Base-by-base conservation (phyloP, 2,797 vertebrate genomes). In the Helostoma temminkii region DNA sequence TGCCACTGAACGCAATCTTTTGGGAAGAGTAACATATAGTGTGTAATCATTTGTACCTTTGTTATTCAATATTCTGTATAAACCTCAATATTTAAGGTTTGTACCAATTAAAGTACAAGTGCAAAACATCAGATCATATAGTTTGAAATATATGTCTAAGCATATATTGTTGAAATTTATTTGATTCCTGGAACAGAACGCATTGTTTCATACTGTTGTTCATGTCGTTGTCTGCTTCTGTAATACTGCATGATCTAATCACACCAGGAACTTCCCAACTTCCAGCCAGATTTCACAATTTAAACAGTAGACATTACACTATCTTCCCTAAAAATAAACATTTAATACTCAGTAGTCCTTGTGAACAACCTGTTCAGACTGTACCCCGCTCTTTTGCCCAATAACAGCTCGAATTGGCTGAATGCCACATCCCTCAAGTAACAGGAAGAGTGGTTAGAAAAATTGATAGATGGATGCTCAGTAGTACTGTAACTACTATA, bases 171-270 rank as follows among this genome's bases (percentile, higher is more conserved):
- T 76, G 11, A 30, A 66, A 19, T 58, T 77, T 10, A 18, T 74
- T 71, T 71, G 48, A 62, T 60, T 69, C 22, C 18, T 28, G 47
- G 26, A 61, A 26, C 25, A 73, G 22, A 24, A 58, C 19, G 54
- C 7, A 5, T 50, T 42, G 36, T 28, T 52, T 55, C 9, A 24
- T 10, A 6, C 22, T 65, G 50, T 54, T 37, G 3, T 52, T 55
- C 3, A 14, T 57, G 19, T 55, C 74, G 25, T 76, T 32, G 48
- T 3, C 11, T 74, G 57, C 60, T 39, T 69, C 41, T 41, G 19
- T 66, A 48, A 50, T 56, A 61, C 59, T 76, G 69, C 84, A 80
- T 66, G 71, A 11, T 62, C 59, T 28, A 30, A 61, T 77, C 79
- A 76, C 77, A 87, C 74, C 61, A 62, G 70, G 25, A 63, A 39